Conservation (phyloP, 2,888 invertebrate species). For the Orthosia gothica region DNA sequence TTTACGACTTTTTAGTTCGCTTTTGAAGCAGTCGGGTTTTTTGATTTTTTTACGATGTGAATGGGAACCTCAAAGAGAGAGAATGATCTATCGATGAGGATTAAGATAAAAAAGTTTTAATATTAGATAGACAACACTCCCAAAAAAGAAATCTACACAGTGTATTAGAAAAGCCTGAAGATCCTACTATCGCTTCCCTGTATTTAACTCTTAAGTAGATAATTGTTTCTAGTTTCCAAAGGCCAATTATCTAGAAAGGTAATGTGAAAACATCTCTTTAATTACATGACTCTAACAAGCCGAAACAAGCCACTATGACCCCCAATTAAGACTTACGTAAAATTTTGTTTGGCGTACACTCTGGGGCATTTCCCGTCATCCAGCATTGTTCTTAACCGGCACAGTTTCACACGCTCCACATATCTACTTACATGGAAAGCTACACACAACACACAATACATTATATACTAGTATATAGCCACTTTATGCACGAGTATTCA, state of each 20-base stretch:
- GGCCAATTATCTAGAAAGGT: slow-evolving; percentile 21
- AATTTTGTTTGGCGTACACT: slow-evolving; percentile 28
- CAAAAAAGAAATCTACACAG: background rate
- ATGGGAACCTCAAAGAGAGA: no score
- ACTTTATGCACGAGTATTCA: slow-evolving; percentile 75
- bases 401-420: slow-evolving; percentile 83
- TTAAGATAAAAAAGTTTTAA: no score
- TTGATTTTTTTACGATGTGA: background rate
- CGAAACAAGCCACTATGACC: slow-evolving; percentile 25
- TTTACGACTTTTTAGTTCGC: no score
- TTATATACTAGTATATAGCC: slow-evolving; percentile 32
- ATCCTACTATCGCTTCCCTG: background rate
- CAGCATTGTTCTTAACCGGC: slow-evolving; percentile 71
- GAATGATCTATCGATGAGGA: no score
- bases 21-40: no score
- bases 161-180: background rate
- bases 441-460: slow-evolving; percentile 33
- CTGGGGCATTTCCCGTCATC: slow-evolving; percentile 65
- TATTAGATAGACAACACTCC: no score
- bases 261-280: slow-evolving; percentile 14
- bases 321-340: slow-evolving; percentile 44
- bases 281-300: slow-evolving; percentile 24
- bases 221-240: background rate
- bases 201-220: background rate
- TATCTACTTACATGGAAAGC: slow-evolving; percentile 77